Percentiles rank a stretch among this genome's conserved stretches.
Conservation (phyloP, 1,140 invertebrate genomes). For the Hylyphantes graminicola region DNA sequence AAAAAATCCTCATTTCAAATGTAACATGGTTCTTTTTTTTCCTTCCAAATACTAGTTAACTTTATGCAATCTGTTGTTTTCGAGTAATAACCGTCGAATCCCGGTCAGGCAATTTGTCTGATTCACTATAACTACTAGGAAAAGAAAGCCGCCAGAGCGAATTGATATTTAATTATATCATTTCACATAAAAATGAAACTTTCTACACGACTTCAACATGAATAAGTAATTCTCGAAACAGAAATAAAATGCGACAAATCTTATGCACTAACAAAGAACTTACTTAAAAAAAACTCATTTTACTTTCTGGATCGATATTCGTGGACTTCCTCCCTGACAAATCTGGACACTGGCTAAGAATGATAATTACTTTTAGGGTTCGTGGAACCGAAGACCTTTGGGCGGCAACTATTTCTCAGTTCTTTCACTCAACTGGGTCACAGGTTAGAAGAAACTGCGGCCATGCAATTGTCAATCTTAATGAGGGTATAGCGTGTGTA, state of each 20-base stretch:
- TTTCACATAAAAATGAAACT: not conserved
- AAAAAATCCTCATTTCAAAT: too few relatives aligned
- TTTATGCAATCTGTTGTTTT: not conserved
- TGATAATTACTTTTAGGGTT: constrained; percentile 23
- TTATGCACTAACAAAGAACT: constrained; percentile 15
- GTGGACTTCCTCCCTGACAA: constrained; percentile 8
- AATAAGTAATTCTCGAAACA: constrained; percentile 1
- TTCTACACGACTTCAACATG: not conserved
- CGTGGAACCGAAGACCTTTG: constrained; percentile 1
- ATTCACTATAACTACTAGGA: not conserved
- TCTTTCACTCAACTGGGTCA: constrained; percentile 28
- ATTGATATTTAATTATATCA: constrained; percentile 13
- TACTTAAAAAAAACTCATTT: constrained; percentile 39
- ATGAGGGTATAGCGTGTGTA: constrained; percentile 33
- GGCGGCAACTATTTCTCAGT: not conserved
- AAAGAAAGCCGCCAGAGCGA: constrained; percentile 1
- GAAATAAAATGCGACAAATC: constrained; percentile 15
- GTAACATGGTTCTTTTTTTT: not conserved
- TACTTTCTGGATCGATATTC: constrained; percentile 12
- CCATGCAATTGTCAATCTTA: constrained; percentile 16
- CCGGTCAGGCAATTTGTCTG: not conserved
- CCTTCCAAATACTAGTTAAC: not conserved
- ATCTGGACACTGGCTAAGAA: constrained; percentile 9
- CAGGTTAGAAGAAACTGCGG: constrained; percentile 33
- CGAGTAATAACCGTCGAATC: not conserved